phyloP scores from a whole-genome alignment of 2,113 vertebrate genomes.

The Tachycineta bicolor region DNA sequence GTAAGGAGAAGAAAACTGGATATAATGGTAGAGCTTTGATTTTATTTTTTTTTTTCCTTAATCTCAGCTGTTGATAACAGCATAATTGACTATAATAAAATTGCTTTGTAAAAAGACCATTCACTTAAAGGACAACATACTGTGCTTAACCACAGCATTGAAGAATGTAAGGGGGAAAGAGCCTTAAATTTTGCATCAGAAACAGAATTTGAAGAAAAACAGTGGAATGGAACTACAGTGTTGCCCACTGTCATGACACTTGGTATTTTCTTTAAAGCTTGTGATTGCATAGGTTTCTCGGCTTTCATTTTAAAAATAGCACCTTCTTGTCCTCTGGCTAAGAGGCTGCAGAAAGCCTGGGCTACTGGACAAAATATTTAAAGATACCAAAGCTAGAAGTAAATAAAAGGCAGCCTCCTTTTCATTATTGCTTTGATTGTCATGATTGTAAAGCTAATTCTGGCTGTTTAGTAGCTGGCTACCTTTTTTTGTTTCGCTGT shows the following conservation, averaged over 20 bases:
- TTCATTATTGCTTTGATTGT: not conserved
- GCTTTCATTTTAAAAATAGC: conserved; percentile 41
- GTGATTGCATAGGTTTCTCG: not conserved
- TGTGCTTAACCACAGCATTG: not conserved
- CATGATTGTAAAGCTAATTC: not conserved
- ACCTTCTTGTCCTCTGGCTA: not conserved
- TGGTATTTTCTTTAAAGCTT: conserved; percentile 46
- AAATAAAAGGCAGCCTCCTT: not conserved
- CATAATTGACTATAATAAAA: not conserved
- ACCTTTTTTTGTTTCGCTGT: not conserved
- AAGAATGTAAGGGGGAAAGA: not conserved
- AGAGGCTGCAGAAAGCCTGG: not conserved
- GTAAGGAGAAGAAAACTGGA: not conserved
- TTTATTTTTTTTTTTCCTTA: not conserved
- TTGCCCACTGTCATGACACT: not conserved
- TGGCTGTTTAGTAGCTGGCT: not conserved
- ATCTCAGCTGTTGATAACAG: not conserved
- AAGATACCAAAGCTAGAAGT: not conserved
- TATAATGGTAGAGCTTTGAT: not conserved
- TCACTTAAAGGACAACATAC: not conserved
- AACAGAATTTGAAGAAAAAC: not conserved
- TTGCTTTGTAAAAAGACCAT: not conserved
- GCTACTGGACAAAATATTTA: not conserved
- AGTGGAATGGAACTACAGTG: not conserved
- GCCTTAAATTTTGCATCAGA: not conserved